A percentile compares a stretch with the other conserved stretches of the same genome.
Evolutionary conservation across 2,888 invertebrate species (phyloP).

Genomic region (Drosophila acutilabella): DNA sequence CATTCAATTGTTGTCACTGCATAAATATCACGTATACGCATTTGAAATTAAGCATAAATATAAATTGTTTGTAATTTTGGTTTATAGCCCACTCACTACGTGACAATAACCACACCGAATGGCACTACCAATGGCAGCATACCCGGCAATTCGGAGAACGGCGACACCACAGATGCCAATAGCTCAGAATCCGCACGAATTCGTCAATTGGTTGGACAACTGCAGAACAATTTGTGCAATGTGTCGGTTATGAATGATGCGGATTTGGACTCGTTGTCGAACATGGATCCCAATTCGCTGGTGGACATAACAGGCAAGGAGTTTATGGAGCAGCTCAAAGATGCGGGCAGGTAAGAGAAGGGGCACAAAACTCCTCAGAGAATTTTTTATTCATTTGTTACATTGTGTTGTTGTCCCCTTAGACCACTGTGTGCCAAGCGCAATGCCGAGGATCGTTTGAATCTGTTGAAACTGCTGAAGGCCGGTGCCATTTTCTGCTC

Average conservation of each 20-base stretch:
- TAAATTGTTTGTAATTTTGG: conserved; percentile 9
- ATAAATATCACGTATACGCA: conserved; percentile 28
- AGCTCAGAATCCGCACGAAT: conserved; percentile 86
- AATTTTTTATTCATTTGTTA: not conserved
- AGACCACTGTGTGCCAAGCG: conserved; percentile 92
- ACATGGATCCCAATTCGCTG: conserved; percentile 95
- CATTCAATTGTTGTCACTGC: conserved; percentile 24
- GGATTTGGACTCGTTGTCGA: conserved; percentile 93
- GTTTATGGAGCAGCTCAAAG: conserved; percentile 88
- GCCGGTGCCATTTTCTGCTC: conserved; percentile 85
- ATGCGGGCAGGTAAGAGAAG: conserved; percentile 90
- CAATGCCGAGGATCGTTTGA: conserved; percentile 94
- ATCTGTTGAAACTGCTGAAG: conserved; percentile 90
- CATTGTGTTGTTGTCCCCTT: not conserved
- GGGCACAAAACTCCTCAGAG: not conserved
- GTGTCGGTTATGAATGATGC: conserved; percentile 93
- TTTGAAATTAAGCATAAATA: conserved; percentile 3
- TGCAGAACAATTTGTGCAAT: conserved; percentile 93
- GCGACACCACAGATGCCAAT: conserved; percentile 83
- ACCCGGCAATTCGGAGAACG: conserved; percentile 54
- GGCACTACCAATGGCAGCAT: conserved; percentile 81
- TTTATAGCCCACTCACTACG: conserved; percentile 84
- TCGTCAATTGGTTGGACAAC: conserved; percentile 90
- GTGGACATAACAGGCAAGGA: conserved; percentile 92
- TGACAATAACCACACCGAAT: conserved; percentile 86